A percentile compares a stretch with the other conserved stretches of the same genome.
phyloP scores from a whole-genome alignment of 2,888 invertebrate genomes.

The Nomada goodeniana region DNA sequence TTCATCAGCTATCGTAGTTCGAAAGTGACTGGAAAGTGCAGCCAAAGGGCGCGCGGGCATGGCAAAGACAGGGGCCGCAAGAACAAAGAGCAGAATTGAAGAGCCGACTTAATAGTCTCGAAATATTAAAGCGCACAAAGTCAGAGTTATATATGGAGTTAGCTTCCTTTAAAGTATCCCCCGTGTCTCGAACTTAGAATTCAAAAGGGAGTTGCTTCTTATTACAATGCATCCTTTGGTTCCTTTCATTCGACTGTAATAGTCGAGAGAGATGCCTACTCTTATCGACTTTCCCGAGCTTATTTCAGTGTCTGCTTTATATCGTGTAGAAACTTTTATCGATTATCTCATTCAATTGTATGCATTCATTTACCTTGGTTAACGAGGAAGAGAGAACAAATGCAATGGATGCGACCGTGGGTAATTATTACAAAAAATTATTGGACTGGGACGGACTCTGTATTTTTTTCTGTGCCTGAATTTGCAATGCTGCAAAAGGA shows the following conservation, averaged over 20 bases:
- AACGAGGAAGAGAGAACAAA: neutral
- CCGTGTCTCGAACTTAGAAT: neutral
- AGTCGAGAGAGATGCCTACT: neutral
- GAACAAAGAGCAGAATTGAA: constrained; percentile 11
- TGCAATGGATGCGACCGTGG: neutral
- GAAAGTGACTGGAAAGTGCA: neutral
- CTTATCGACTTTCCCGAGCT: neutral
- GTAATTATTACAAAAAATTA: neutral
- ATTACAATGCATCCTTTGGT: constrained; percentile 4
- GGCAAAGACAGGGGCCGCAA: neutral
- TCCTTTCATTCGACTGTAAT: constrained; percentile 13
- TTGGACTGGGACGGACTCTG: neutral
- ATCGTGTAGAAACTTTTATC: neutral
- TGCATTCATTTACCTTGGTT: neutral
- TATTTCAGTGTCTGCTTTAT: too few relatives aligned
- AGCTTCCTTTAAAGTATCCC: constrained; percentile 9
- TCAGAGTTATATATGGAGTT: constrained; percentile 7
- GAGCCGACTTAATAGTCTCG: constrained; percentile 4
- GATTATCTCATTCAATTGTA: neutral
- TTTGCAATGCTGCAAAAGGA: neutral
- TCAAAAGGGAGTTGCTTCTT: constrained; percentile 4
- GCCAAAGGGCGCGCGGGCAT: neutral
- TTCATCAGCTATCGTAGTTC: neutral
- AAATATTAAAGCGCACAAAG: neutral
- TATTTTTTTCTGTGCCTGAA: neutral